Base-by-base conservation (phyloP, 2,888 invertebrate genomes). In the Hedya salicella region DNA sequence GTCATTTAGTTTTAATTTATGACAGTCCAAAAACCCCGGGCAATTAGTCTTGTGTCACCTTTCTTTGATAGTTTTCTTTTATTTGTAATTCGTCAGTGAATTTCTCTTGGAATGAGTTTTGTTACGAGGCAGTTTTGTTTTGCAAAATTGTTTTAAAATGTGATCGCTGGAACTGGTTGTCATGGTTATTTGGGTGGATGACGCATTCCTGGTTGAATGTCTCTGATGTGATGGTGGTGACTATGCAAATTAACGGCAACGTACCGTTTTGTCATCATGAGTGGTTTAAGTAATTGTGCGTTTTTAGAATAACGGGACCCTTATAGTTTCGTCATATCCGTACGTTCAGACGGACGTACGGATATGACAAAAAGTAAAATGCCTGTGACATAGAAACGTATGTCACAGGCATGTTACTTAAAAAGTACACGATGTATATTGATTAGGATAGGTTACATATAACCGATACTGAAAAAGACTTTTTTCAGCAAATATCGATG, bases 1-100 rank as follows among this genome's bases (percentile, higher is more conserved):
- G 50, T 42, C 49, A n/a, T 42, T 42, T 32, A 64, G 25, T 57
- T 64, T 59, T 36, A 36, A 64, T 64, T 64, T 64, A 64, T 59
- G 64, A 61, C 40, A 53, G 48, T 40, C 16, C 53, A 16, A 14
- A 42, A 50, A 25, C 52, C 25, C 25, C 30, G 36, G 16, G 13
- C 53, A 60, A 54, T 61, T 66, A 56, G 39, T 65, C 59, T 59
- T 46, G 30, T 53, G 30, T 9, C 49, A 42, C n/a, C 36, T 9
- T 57, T 46, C 14, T 49, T 59, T 57, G 19, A 19, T 60, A 39
- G 59, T 36, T 32, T 59, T 59, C 39, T 60, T 59, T 59, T 46
- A 48, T 59, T 48, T 59, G 36, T 36, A 36, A 36, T 36, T 25
- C 9, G 56, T 3, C 11, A 21, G n/a, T 48, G 19, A 52, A 32